phyloP scores from a whole-genome alignment of 1,140 invertebrate genomes.

The Temnothorax longispinosus region DNA sequence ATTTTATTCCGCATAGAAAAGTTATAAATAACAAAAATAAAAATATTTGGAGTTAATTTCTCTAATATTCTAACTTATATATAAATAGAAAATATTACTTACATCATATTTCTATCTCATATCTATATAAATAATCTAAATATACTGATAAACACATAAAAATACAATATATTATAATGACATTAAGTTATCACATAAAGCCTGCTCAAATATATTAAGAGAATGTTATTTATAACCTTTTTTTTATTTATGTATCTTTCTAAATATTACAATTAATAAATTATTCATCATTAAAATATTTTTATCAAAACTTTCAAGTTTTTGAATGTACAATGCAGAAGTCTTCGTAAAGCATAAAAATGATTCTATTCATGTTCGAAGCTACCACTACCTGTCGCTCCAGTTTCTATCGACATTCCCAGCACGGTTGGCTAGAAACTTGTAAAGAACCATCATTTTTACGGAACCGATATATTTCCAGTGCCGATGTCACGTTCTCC shows the following conservation, averaged over 20 bases:
- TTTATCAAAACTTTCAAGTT: background rate
- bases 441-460: constrained; percentile 11
- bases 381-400: constrained; percentile 30
- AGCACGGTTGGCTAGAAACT: constrained; percentile 10
- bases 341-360: background rate
- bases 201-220: background rate
- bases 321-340: no score
- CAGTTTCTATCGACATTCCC: constrained; percentile 35
- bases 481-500: constrained; percentile 42
- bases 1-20: background rate
- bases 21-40: background rate
- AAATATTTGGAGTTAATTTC: background rate
- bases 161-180: background rate
- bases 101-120: no score
- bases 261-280: background rate
- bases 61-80: background rate
- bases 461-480: constrained; percentile 22
- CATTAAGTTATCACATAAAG: background rate
- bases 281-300: background rate
- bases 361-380: background rate
- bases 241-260: no score
- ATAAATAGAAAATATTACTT: background rate
- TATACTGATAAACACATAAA: no score
- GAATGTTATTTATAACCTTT: no score
- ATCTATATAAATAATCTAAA: no score